These are phyloP conservation scores for Griposia aprilina DNA, from an alignment of 2,888 invertebrate genomes.

Conservation along the genomic window DNA sequence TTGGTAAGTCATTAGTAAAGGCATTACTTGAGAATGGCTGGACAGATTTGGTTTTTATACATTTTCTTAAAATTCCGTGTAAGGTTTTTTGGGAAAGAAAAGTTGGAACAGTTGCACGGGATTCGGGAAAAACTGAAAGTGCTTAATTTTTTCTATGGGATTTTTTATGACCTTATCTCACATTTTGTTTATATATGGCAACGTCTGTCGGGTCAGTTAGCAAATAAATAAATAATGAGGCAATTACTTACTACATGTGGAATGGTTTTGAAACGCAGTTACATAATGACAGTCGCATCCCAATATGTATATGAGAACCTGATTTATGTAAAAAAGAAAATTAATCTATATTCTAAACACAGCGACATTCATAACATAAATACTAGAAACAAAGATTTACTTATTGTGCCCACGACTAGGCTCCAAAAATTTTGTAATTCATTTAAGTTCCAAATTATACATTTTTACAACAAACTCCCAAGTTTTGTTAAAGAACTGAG, in stretches of 20 bases:
- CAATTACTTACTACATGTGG: not conserved
- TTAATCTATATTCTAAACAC: too few species aligned
- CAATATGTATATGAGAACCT: too few species aligned
- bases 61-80: not conserved
- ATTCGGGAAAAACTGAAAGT: not conserved
- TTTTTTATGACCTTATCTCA: not conserved
- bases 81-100: not conserved
- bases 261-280: not conserved
- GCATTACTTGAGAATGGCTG: not conserved
- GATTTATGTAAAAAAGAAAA: too few species aligned
- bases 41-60: not conserved
- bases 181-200: not conserved
- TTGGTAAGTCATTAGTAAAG: not conserved
- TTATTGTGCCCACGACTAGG: too few species aligned
- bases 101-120: not conserved
- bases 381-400: too few species aligned
- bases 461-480: too few species aligned
- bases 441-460: too few species aligned
- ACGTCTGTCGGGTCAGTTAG: not conserved
- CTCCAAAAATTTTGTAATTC: too few species aligned
- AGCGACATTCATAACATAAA: too few species aligned
- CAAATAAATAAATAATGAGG: not conserved
- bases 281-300: too few species aligned
- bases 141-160: not conserved
- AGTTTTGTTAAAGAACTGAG: too few species aligned